Evolutionary conservation across 2,888 invertebrate species (phyloP), one percentile per base, ranked within the genome.

Genomic region (Tromatobia lineatoria): DNA sequence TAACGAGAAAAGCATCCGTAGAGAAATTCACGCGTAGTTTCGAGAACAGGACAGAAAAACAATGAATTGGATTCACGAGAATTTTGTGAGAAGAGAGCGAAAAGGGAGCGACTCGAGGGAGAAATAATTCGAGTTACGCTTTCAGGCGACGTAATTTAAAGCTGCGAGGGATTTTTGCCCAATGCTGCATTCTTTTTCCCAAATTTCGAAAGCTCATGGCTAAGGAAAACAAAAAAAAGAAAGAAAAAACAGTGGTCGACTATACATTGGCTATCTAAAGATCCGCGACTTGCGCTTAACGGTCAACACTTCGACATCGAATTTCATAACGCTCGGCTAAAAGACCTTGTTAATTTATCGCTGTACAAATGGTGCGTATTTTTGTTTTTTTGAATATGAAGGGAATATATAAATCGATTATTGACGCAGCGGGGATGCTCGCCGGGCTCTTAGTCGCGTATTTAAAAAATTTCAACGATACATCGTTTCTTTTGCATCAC

Each of bases 81-180:
- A n/a, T n/a, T 54, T 71, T 18, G 20, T 54, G 87, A 54, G 87
- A 76, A 76, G 89, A 89, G 88, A 90, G 89, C 85, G 82, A 85
- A 86, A 88, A 86, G 85, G 79, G 73, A 38, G 74, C 38, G 84
- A 80, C 73, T 73, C 76, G 54, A 69, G 86, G 80, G 86, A 86
- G 64, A 57, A 78, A 66, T 45, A 74, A 71, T 73, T 76, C 73
- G 81, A 85, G 84, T 45, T 73, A 79, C 83, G 69, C 78, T 80
- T 78, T 76, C 83, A 80, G 86, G 85, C 87, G 70, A 86, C 83
- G 83, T 57, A 78, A 64, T 83, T 87, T 87, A 87, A 87, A 87
- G 85, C 86, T 87, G 87, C 83, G 73, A 71, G 74, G 64, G 59
- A 3, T 78, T 80, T 78, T 80, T 70, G 54, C 77, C 57, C 79